phyloP scores from a whole-genome alignment of 1,140 invertebrate species.

The Drosophila erecta region DNA sequence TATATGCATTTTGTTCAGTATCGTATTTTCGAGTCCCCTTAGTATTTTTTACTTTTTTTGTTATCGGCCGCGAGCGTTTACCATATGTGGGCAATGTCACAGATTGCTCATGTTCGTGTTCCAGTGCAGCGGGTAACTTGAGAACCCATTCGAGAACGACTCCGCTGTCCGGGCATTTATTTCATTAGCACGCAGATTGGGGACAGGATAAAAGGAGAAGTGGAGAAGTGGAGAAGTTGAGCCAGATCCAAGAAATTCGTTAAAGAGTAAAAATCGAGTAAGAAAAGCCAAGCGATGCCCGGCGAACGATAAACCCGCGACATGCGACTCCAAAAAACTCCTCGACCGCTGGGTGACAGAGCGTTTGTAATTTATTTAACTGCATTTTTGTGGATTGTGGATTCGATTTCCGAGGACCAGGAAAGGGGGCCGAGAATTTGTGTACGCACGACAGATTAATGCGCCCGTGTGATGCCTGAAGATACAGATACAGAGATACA shows the following conservation, averaged over 20 bases:
- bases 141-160: conserved; percentile 48
- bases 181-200: conserved; percentile 74
- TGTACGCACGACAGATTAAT: conserved; percentile 70
- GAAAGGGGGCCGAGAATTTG: conserved; percentile 61
- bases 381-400: conserved; percentile 83
- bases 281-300: conserved; percentile 65
- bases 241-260: conserved; percentile 56
- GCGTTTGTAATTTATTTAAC: conserved; percentile 83
- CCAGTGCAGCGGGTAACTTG: conserved; percentile 63
- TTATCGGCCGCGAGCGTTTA: conserved; percentile 42
- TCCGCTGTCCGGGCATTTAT: conserved; percentile 74
- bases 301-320: conserved; percentile 70
- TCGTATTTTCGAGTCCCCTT: conserved; percentile 36
- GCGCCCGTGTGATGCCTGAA: conserved; percentile 64
- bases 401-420: conserved; percentile 71
- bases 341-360: conserved; percentile 76
- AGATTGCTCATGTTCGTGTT: conserved; percentile 65
- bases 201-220: conserved; percentile 45
- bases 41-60: conserved; percentile 25
- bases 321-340: conserved; percentile 57
- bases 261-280: conserved; percentile 52
- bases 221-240: conserved; percentile 10
- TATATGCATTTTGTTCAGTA: conserved; percentile 53
- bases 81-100: conserved; percentile 69
- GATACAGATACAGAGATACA: conserved; percentile 41